phyloP scores from a whole-genome alignment of 2,113 vertebrate genomes.

The Grallaria varia region DNA sequence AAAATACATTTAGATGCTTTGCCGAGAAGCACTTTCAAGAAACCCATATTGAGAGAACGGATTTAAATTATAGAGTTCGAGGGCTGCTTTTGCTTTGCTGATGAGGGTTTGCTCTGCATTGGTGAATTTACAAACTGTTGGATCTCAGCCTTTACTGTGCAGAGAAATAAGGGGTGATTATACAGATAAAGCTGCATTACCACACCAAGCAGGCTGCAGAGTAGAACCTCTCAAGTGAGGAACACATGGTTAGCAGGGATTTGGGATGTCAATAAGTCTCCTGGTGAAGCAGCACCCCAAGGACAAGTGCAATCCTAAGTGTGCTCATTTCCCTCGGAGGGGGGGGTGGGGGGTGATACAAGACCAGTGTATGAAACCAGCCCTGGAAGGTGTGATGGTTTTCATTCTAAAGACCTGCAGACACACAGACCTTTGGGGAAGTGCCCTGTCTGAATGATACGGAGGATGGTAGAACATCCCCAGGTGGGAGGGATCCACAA shows the following conservation, averaged over 20 bases:
- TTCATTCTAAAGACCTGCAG: not conserved
- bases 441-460: not conserved
- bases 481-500: not conserved
- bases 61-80: not conserved
- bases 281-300: not conserved
- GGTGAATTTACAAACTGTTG: not conserved
- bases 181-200: not conserved
- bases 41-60: not conserved
- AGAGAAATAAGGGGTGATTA: fast-evolving
- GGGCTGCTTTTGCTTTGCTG: not conserved
- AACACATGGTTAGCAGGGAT: fast-evolving
- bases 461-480: not conserved
- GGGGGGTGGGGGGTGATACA: too few relatives aligned
- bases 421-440: not conserved
- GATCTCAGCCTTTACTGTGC: not conserved
- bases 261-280: not conserved
- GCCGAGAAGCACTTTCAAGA: not conserved
- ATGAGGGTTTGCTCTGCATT: not conserved
- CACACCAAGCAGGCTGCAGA: not conserved
- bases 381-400: not conserved
- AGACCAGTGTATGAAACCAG: not conserved
- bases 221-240: not conserved
- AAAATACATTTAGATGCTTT: not conserved
- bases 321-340: not conserved
- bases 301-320: not conserved